Evolutionary conservation across 1,140 invertebrate genomes (phyloP).

Genomic region (Aphelinus certus): DNA sequence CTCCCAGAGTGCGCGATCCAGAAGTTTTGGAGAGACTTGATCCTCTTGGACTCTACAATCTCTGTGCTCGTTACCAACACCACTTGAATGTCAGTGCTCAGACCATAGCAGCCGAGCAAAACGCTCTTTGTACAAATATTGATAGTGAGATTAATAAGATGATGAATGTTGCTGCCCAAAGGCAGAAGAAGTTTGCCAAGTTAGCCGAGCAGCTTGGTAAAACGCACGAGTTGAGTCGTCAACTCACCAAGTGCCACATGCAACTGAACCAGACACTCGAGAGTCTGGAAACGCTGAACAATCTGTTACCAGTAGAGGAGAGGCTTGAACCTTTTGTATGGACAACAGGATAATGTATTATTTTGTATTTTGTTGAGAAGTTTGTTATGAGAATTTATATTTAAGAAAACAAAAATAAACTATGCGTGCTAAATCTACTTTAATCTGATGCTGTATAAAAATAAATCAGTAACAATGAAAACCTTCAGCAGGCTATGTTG

Average conservation of each 20-base stretch:
- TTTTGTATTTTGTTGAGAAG: background rate
- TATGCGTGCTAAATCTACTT: conserved; percentile 26
- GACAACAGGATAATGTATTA: conserved; percentile 75
- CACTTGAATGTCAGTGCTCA: conserved; percentile 71
- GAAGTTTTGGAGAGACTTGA: conserved; percentile 87
- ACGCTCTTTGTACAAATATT: conserved; percentile 60
- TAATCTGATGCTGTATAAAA: conserved; percentile 24
- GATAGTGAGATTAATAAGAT: conserved; percentile 79
- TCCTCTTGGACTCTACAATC: conserved; percentile 69
- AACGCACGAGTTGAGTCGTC: conserved; percentile 76
- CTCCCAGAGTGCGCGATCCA: conserved; percentile 81
- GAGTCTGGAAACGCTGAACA: conserved; percentile 85
- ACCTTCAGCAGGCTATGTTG: conserved; percentile 31
- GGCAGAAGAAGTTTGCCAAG: conserved; percentile 84
- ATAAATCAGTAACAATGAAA: conserved; percentile 26
- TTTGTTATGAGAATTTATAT: conserved; percentile 14
- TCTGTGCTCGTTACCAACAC: conserved; percentile 79
- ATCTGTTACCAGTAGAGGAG: conserved; percentile 82
- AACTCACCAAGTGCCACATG: conserved; percentile 83
- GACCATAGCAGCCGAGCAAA: conserved; percentile 58
- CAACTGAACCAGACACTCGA: conserved; percentile 86
- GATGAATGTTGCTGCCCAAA: conserved; percentile 76
- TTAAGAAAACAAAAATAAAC: conserved; percentile 23
- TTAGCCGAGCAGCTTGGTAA: conserved; percentile 86
- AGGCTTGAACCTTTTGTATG: conserved; percentile 90